These are phyloP conservation scores for Delphinus delphis DNA, from an alignment of 2,113 vertebrate species.

Conservation along the genomic window DNA sequence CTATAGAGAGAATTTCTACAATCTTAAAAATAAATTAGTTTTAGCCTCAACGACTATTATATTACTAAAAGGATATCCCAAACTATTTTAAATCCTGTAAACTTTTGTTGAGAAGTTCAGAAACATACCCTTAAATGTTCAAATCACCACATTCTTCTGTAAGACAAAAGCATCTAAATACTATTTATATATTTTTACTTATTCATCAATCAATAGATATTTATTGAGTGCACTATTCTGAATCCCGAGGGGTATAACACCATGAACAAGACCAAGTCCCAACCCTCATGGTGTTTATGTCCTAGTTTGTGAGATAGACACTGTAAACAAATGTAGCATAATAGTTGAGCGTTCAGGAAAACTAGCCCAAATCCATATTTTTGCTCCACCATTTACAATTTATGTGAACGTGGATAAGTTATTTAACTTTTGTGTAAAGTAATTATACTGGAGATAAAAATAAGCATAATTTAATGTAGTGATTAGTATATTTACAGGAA, in stretches of 20 bases:
- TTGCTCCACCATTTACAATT: neutral
- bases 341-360: neutral
- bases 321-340: neutral
- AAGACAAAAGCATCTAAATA: slow-evolving; percentile 22
- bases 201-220: neutral
- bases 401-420: neutral
- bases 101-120: neutral
- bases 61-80: slow-evolving; percentile 3
- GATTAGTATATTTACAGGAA: neutral
- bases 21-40: neutral
- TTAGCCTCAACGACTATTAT: neutral
- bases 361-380: neutral
- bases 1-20: neutral
- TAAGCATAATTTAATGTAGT: neutral
- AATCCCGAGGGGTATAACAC: neutral
- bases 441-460: neutral
- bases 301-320: neutral
- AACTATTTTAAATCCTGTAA: neutral
- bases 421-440: neutral
- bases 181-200: neutral
- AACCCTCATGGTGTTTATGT: neutral
- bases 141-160: neutral
- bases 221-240: neutral
- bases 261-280: neutral
- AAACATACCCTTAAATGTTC: neutral